These are phyloP conservation scores for Telmatochromis bifrenatus DNA, from an alignment of 2,113 vertebrate genomes.

Conservation along the genomic window DNA sequence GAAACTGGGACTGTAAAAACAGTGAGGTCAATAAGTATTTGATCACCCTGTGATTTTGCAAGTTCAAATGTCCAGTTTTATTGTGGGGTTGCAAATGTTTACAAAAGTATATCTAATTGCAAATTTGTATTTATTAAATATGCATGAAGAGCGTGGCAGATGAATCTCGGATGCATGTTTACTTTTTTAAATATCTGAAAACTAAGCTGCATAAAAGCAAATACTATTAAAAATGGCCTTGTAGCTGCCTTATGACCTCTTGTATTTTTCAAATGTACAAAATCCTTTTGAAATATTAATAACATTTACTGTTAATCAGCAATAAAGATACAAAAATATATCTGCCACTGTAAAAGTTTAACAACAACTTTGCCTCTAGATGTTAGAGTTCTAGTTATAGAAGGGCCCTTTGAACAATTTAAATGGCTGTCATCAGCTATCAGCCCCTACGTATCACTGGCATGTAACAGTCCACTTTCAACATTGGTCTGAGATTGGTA, in stretches of 20 bases:
- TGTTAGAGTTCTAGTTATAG: background rate
- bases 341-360: background rate
- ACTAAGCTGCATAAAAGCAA: background rate
- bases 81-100: background rate
- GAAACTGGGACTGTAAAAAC: background rate
- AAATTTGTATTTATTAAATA: background rate
- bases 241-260: background rate
- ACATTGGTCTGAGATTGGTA: background rate
- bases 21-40: background rate
- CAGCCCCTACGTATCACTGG: background rate
- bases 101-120: background rate
- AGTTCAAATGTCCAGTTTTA: background rate
- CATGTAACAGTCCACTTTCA: background rate
- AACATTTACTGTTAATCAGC: background rate
- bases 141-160: background rate
- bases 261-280: background rate
- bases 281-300: background rate
- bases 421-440: background rate
- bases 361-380: background rate
- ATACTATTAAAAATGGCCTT: background rate
- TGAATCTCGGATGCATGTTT: background rate
- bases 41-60: background rate
- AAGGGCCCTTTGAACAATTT: background rate
- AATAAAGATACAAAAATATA: background rate
- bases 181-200: background rate